Evolutionary conservation across 2,888 invertebrate genomes (phyloP).

Genomic region (Pollenia labialis): DNA sequence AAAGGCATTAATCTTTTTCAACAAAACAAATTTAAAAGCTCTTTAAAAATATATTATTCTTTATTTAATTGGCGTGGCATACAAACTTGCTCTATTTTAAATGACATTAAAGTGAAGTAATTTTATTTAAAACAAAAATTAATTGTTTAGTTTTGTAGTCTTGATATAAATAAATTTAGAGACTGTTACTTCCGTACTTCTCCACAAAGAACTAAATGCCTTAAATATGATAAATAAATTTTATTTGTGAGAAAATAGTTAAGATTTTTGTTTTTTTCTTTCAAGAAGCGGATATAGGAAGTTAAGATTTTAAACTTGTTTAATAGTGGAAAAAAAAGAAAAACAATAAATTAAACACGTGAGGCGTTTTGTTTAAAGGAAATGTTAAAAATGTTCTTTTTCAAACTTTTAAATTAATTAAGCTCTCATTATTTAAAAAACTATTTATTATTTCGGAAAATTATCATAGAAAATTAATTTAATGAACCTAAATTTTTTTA

Average conservation of each 20-base stretch:
- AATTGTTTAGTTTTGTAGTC: neutral
- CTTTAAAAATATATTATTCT: neutral
- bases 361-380: no score
- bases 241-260: constrained; percentile 24
- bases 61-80: neutral
- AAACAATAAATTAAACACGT: neutral
- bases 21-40: neutral
- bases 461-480: no score
- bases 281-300: constrained; percentile 61
- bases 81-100: constrained; percentile 17
- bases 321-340: constrained; percentile 72
- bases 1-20: neutral
- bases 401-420: no score
- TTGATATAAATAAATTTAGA: constrained; percentile 20
- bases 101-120: constrained; percentile 39
- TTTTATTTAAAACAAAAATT: neutral
- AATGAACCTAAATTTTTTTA: no score
- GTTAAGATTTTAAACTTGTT: constrained; percentile 35
- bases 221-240: constrained; percentile 31
- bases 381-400: no score
- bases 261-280: constrained; percentile 4
- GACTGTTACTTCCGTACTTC: constrained; percentile 49
- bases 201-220: neutral
- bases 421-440: no score
- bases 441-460: no score